Evolutionary conservation across 2,888 invertebrate species (phyloP).

Genomic region (Drosophila subquinaria): DNA sequence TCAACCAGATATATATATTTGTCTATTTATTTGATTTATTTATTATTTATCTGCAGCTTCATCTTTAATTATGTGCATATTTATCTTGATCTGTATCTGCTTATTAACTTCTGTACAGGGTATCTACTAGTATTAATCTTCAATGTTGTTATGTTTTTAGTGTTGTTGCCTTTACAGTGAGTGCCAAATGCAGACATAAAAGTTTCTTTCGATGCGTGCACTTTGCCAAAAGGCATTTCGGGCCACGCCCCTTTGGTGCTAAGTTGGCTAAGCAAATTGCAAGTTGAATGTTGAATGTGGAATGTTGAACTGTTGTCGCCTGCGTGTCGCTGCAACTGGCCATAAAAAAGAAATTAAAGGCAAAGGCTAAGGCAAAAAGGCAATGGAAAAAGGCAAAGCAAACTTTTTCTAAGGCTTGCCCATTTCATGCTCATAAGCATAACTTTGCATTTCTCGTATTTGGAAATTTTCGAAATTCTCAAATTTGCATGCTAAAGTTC

Average conservation of each 20-base stretch:
- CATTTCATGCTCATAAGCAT: slow-evolving; percentile 71
- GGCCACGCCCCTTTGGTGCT: slow-evolving; percentile 30
- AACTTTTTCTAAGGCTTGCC: slow-evolving; percentile 46
- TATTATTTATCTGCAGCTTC: too few species aligned
- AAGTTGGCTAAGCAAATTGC: slow-evolving; percentile 45
- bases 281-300: slow-evolving; percentile 26
- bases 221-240: slow-evolving; percentile 32
- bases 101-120: neutral
- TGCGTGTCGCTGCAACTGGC: slow-evolving; percentile 44
- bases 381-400: neutral
- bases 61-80: neutral
- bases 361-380: neutral
- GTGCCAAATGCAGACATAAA: slow-evolving; percentile 49
- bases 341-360: slow-evolving; percentile 9
- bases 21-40: too few species aligned
- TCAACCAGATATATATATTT: too few species aligned
- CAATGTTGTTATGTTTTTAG: neutral
- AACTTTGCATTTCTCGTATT: slow-evolving; percentile 49
- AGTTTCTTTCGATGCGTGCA: slow-evolving; percentile 50
- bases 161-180: neutral
- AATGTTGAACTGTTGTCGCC: slow-evolving; percentile 41
- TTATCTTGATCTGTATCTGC: neutral
- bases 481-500: slow-evolving; percentile 38
- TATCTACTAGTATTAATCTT: neutral
- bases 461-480: slow-evolving; percentile 30